Conservation (phyloP, 1,140 invertebrate species). For the Tribolium castaneum region DNA sequence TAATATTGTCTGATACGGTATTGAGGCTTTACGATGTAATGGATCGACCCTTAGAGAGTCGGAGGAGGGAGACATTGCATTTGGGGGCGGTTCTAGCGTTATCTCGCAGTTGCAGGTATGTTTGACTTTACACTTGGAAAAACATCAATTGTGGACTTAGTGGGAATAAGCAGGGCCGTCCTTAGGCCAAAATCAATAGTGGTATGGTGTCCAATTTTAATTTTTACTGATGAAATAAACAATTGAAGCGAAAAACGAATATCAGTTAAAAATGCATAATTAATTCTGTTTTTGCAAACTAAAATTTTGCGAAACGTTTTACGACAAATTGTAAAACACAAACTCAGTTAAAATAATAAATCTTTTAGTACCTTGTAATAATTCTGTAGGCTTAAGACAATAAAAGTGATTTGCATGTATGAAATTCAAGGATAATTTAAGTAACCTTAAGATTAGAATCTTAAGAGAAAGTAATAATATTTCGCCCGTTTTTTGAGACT, state of each 20-base stretch:
- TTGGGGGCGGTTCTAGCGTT: slow-evolving; percentile 37
- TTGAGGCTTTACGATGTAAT: background rate
- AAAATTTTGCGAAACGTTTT: background rate
- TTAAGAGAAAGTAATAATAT: too few species aligned
- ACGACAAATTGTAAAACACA: too few species aligned
- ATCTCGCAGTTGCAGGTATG: slow-evolving; percentile 42
- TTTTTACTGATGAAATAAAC: too few species aligned
- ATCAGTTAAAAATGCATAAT: too few species aligned
- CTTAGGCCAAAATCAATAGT: background rate
- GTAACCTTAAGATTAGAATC: too few species aligned
- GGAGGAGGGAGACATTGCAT: slow-evolving; percentile 17
- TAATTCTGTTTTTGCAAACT: too few species aligned
- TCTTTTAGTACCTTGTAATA: background rate
- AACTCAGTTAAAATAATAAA: background rate
- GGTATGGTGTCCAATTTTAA: too few species aligned
- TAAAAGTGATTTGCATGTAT: too few species aligned
- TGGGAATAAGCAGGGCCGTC: background rate
- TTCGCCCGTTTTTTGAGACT: too few species aligned
- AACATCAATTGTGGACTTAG: slow-evolving; percentile 29
- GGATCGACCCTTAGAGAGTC: slow-evolving; percentile 10
- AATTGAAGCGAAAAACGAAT: too few species aligned
- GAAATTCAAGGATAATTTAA: too few species aligned
- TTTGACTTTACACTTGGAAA: slow-evolving; percentile 41
- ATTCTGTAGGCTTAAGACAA: too few species aligned
- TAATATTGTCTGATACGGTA: background rate